Conservation (phyloP, 2,797 vertebrate genomes). For the Intellagama lesueurii region DNA sequence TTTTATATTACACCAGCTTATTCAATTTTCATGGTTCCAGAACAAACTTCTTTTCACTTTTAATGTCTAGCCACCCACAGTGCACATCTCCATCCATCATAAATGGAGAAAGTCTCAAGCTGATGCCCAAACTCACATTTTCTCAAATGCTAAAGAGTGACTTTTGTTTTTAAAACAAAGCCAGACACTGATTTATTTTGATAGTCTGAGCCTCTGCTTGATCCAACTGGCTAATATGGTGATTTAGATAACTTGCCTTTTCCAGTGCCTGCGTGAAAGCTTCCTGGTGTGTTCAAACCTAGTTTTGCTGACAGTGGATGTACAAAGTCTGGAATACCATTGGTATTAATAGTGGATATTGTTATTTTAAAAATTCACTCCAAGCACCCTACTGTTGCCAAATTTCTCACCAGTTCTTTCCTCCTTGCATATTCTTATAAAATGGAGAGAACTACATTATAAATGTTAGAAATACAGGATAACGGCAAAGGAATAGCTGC, state of each 20-base stretch:
- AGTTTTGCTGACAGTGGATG: background rate
- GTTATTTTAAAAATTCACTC: conserved; percentile 9
- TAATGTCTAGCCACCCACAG: conserved; percentile 52
- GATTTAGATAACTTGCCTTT: background rate
- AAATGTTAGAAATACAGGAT: background rate
- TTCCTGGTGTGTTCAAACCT: background rate
- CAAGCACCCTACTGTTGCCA: background rate
- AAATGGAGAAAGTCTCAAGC: conserved; percentile 11
- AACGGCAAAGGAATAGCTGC: background rate
- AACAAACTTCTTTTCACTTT: conserved; percentile 55
- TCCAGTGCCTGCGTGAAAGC: background rate
- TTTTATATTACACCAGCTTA: conserved; percentile 30
- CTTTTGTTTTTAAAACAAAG: background rate
- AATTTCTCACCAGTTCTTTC: background rate
- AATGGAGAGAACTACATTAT: background rate
- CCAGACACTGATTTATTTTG: conserved; percentile 20
- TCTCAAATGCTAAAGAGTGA: conserved; percentile 11
- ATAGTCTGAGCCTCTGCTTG: background rate
- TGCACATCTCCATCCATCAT: conserved; percentile 8
- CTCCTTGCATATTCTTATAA: background rate
- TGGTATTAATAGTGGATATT: background rate
- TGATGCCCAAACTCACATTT: conserved; percentile 40
- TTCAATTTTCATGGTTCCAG: background rate
- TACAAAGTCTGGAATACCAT: background rate
- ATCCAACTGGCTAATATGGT: conserved; percentile 1